These are phyloP conservation scores for Orchestes rusci DNA, from an alignment of 2,888 invertebrate species.

Conservation along the genomic window DNA sequence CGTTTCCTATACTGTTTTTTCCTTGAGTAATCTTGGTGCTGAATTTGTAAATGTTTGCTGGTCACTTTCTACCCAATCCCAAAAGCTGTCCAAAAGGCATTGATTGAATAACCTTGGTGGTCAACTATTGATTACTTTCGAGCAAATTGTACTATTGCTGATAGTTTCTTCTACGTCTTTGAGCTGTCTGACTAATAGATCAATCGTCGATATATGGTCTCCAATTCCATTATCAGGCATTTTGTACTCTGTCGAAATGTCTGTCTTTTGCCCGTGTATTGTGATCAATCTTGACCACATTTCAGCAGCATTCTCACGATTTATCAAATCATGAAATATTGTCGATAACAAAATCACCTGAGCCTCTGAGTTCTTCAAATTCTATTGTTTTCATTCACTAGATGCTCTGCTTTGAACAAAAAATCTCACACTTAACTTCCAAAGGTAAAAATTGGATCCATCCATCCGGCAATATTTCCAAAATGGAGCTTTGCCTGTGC, in stretches of 20 bases:
- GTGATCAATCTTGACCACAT: conserved; percentile 32
- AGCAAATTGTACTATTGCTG: conserved; percentile 19
- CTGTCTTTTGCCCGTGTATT: conserved; percentile 31
- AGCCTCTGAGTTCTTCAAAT: conserved; percentile 8
- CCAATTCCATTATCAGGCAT: conserved; percentile 18
- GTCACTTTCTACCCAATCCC: conserved; percentile 18
- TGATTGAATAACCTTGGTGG: conserved; percentile 11
- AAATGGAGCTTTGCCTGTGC: too few species aligned
- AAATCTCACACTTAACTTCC: too few species aligned
- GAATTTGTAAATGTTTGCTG: conserved; percentile 23
- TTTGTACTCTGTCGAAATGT: conserved; percentile 25
- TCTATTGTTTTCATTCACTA: conserved; percentile 7
- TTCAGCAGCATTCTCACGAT: conserved; percentile 26
- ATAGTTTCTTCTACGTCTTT: conserved; percentile 12
- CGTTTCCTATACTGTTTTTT: conserved; percentile 19
- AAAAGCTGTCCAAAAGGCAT: conserved; percentile 18
- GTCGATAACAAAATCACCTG: conserved; percentile 13
- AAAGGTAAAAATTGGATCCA: too few species aligned
- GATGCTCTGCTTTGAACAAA: too few species aligned
- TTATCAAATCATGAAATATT: conserved; percentile 11
- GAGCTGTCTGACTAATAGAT: conserved; percentile 17
- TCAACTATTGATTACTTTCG: conserved; percentile 21
- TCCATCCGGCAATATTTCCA: too few species aligned
- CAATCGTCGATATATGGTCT: conserved; percentile 13
- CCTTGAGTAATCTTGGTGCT: conserved; percentile 19